A percentile compares a stretch with the other conserved stretches of the same genome.
phyloP scores from a whole-genome alignment of 2,888 invertebrate species.

The Sceliomorpha sp. region DNA sequence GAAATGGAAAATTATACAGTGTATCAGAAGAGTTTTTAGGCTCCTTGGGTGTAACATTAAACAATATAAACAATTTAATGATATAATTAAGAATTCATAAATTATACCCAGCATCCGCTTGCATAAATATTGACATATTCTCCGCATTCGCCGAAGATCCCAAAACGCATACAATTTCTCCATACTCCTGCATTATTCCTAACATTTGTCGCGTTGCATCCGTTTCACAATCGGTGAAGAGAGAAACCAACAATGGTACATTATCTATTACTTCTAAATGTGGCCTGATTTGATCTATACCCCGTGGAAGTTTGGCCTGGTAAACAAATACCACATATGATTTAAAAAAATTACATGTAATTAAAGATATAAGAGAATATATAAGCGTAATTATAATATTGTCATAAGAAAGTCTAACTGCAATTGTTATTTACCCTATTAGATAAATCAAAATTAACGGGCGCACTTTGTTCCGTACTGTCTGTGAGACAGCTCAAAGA shows the following conservation, averaged over 20 bases:
- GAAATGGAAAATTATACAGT: slow-evolving; percentile 57
- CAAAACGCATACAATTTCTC: slow-evolving; percentile 96
- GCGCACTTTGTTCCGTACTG: slow-evolving; percentile 94
- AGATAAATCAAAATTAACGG: slow-evolving; percentile 95
- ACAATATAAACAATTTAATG: too few species aligned
- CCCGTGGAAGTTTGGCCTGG: slow-evolving; percentile 95
- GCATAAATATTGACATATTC: slow-evolving; percentile 95
- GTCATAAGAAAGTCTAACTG: too few species aligned
- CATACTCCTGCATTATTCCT: slow-evolving; percentile 97
- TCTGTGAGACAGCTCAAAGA: slow-evolving; percentile 92
- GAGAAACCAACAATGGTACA: slow-evolving; percentile 96
- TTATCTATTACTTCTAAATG: slow-evolving; percentile 98
- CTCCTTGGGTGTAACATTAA: slow-evolving; percentile 15
- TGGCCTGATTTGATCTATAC: slow-evolving; percentile 97
- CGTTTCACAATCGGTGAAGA: slow-evolving; percentile 99
- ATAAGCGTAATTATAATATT: too few species aligned
- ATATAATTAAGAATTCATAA: slow-evolving; percentile 8
- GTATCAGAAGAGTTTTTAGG: slow-evolving; percentile 21
- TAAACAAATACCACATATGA: slow-evolving; percentile 21
- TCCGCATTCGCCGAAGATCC: slow-evolving; percentile 95
- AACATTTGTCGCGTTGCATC: slow-evolving; percentile 95
- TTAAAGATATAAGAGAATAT: too few species aligned
- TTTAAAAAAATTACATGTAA: slow-evolving; percentile 5
- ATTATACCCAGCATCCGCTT: slow-evolving; percentile 91
- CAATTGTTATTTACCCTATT: slow-evolving; percentile 90